Evolutionary conservation across 2,888 invertebrate genomes (phyloP).

Genomic region (Trachelus iudaicus): DNA sequence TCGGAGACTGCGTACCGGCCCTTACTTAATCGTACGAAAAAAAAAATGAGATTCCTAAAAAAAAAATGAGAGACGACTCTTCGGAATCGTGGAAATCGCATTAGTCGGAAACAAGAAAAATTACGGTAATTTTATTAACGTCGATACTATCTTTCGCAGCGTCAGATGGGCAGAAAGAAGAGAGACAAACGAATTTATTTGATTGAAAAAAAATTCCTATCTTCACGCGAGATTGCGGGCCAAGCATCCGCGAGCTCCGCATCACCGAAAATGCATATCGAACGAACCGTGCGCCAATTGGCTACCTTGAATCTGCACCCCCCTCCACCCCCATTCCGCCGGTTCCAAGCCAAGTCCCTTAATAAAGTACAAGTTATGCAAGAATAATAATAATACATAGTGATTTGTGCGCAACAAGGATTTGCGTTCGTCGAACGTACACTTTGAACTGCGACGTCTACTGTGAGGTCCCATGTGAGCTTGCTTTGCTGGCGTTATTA

Average conservation of each 20-base stretch:
- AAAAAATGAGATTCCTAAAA: neutral
- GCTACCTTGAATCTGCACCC: neutral
- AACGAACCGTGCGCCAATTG: neutral
- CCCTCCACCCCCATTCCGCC: neutral
- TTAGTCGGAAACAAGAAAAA: neutral
- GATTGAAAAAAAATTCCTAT: neutral
- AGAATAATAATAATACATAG: conserved; percentile 15
- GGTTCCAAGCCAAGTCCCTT: neutral
- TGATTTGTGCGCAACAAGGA: conserved; percentile 5
- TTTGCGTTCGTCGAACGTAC: neutral
- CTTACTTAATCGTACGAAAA: neutral
- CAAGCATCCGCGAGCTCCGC: neutral
- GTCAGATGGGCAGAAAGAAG: neutral
- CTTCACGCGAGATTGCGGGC: neutral
- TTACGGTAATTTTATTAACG: neutral
- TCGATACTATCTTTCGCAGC: neutral
- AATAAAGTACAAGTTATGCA: conserved; percentile 16
- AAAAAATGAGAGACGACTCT: neutral
- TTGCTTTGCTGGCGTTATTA: conserved; percentile 7
- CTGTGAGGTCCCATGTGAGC: conserved; percentile 22
- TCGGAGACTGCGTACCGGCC: neutral
- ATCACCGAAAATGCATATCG: neutral
- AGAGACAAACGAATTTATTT: neutral
- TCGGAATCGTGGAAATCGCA: neutral
- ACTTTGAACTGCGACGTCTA: neutral